A percentile compares a stretch with the other conserved stretches of the same genome.
Conservation (phyloP, 2,888 invertebrate species). For the Plagodis pulveraria region DNA sequence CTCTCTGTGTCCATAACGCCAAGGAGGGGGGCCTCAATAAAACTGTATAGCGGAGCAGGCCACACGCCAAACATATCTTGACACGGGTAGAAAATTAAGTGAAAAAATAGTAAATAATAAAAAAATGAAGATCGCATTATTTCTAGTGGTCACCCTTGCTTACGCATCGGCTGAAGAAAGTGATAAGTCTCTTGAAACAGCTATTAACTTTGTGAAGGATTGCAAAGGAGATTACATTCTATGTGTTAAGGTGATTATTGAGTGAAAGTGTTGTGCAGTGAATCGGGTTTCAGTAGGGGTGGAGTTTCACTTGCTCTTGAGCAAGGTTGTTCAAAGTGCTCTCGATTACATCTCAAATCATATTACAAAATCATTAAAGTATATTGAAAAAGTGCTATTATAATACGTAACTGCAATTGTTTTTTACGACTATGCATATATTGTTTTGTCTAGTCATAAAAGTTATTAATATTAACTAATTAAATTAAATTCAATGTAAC, state of each 20-base stretch:
- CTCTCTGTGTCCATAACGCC: conserved; percentile 18
- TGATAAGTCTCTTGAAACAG: conserved; percentile 86
- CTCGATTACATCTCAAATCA: conserved; percentile 3
- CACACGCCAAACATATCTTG: conserved; percentile 74
- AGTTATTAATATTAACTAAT: too few species aligned
- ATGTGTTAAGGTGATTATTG: conserved; percentile 89
- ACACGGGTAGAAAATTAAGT: conserved; percentile 54
- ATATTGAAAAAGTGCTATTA: too few species aligned
- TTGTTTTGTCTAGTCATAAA: too few species aligned
- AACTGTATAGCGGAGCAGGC: conserved; percentile 69
- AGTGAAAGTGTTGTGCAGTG: conserved; percentile 73
- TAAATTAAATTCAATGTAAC: too few species aligned
- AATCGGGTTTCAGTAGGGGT: conserved; percentile 39
- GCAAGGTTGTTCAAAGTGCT: conserved; percentile 24
- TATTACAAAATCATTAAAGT: too few species aligned
- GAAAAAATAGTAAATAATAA: conserved; percentile 43
- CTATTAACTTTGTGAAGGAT: conserved; percentile 88
- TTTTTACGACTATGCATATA: too few species aligned
- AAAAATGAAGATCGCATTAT: conserved; percentile 67
- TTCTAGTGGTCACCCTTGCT: conserved; percentile 69
- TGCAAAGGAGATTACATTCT: conserved; percentile 88
- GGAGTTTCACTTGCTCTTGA: not conserved
- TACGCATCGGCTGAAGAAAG: conserved; percentile 72
- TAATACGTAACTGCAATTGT: too few species aligned
- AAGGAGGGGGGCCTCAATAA: conserved; percentile 76